Percentiles rank a stretch among this genome's conserved stretches.
phyloP scores from a whole-genome alignment of 2,888 invertebrate species.

The Zaprionus obscuricornis region DNA sequence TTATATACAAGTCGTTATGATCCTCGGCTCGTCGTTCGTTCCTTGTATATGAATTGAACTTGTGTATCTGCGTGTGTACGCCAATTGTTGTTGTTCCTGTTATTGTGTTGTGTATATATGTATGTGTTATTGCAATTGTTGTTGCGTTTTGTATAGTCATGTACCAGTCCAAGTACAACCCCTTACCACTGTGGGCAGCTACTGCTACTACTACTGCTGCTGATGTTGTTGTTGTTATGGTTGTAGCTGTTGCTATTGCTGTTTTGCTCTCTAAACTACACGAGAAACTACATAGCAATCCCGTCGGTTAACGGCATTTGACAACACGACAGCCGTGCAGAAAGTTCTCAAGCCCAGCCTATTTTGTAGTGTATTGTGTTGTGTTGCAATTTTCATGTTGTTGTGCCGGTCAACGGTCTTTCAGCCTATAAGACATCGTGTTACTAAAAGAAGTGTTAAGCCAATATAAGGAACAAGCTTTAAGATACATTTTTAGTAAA shows the following conservation, averaged over 20 bases:
- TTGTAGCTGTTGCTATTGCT: conserved; percentile 59
- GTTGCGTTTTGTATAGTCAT: too few species aligned
- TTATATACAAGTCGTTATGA: conserved; percentile 70
- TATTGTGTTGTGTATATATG: conserved; percentile 17
- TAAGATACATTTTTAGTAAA: neutral
- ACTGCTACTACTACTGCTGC: conserved; percentile 4
- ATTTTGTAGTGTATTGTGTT: conserved; percentile 36
- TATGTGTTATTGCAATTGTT: conserved; percentile 52
- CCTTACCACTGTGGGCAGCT: too few species aligned
- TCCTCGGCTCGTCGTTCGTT: conserved; percentile 72
- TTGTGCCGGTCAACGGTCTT: conserved; percentile 17
- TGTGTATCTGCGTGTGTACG: conserved; percentile 47
- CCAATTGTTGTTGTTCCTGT: conserved; percentile 23
- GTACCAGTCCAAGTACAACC: too few species aligned
- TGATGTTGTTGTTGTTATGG: conserved; percentile 23
- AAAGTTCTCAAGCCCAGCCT: conserved; percentile 56
- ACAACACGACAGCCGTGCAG: conserved; percentile 68
- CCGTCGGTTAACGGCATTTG: conserved; percentile 73
- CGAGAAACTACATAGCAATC: conserved; percentile 40
- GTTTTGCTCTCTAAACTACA: conserved; percentile 68
- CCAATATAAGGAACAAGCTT: neutral
- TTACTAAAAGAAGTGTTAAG: neutral
- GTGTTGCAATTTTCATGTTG: conserved; percentile 37
- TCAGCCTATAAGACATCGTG: too few species aligned
- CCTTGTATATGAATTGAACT: conserved; percentile 53